phyloP scores from a whole-genome alignment of 2,797 vertebrate species.

The Emys orbicularis region DNA sequence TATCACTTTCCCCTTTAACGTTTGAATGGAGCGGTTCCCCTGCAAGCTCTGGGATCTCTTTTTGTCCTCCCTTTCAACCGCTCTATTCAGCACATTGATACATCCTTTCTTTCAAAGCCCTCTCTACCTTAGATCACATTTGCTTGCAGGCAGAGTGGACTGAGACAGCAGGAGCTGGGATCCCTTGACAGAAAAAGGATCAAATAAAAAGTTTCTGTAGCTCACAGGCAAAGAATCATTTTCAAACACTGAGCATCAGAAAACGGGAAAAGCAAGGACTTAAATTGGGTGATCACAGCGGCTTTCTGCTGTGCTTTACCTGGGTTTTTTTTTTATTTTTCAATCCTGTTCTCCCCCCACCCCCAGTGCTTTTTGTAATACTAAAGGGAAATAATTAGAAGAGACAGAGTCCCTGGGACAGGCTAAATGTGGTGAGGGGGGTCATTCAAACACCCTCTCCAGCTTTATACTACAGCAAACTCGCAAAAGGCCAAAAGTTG shows the following conservation, averaged over 20 bases:
- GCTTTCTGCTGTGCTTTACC: neutral
- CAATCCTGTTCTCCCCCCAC: neutral
- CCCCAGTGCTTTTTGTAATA: neutral
- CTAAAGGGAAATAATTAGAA: neutral
- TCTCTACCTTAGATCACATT: neutral
- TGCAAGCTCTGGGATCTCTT: neutral
- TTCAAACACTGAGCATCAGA: neutral
- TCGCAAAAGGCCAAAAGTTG: neutral
- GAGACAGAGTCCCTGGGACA: neutral
- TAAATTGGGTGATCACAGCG: neutral
- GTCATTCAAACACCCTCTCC: neutral
- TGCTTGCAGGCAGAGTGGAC: neutral
- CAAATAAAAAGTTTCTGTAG: neutral
- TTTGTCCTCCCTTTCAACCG: neutral
- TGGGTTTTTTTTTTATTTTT: neutral
- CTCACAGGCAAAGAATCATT: neutral
- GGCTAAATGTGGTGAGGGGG: neutral
- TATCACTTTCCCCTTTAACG: neutral
- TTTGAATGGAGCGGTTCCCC: neutral
- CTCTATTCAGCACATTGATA: neutral
- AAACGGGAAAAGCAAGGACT: neutral
- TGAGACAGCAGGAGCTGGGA: neutral
- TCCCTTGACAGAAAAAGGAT: neutral
- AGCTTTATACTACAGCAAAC: neutral
- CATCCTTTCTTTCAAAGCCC: neutral